Evolutionary conservation across 1,140 invertebrate genomes (phyloP).

Genomic region (Drosophila nikananu): DNA sequence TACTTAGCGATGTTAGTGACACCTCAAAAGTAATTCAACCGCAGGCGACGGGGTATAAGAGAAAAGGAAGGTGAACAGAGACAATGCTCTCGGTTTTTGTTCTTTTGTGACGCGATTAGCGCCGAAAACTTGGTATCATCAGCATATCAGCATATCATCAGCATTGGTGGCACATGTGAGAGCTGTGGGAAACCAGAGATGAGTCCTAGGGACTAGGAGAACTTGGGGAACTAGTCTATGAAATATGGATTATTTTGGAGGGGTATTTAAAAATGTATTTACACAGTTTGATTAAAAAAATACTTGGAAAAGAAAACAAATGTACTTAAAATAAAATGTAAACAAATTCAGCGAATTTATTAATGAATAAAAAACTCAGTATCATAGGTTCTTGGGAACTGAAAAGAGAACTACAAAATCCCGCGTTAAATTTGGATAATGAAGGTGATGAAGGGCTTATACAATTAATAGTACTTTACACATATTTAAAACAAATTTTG

Average conservation of each 20-base stretch:
- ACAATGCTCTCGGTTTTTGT: constrained; percentile 47
- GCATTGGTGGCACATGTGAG: constrained; percentile 1
- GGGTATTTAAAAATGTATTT: neutral
- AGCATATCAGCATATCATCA: constrained; percentile 24
- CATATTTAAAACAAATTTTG: too few relatives aligned
- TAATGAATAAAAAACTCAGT: too few relatives aligned
- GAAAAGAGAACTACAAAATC: too few relatives aligned
- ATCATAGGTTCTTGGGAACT: too few relatives aligned
- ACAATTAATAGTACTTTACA: too few relatives aligned
- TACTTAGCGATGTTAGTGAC: constrained; percentile 75
- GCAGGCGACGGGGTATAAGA: neutral
- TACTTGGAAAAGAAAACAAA: too few relatives aligned
- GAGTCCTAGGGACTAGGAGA: neutral
- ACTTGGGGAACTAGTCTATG: neutral
- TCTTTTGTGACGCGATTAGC: constrained; percentile 64
- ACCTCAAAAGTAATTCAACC: constrained; percentile 55
- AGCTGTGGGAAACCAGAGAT: constrained; percentile 1
- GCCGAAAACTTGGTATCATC: constrained; percentile 35
- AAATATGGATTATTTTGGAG: neutral
- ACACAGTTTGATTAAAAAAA: too few relatives aligned
- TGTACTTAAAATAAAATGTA: too few relatives aligned
- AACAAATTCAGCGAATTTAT: too few relatives aligned
- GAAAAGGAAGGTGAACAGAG: constrained; percentile 2
- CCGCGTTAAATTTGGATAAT: too few relatives aligned
- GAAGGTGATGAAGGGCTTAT: too few relatives aligned